Percentiles rank a stretch among this genome's conserved stretches.
Conservation (phyloP, 2,797 vertebrate species). For the Loris lydekkerianus region DNA sequence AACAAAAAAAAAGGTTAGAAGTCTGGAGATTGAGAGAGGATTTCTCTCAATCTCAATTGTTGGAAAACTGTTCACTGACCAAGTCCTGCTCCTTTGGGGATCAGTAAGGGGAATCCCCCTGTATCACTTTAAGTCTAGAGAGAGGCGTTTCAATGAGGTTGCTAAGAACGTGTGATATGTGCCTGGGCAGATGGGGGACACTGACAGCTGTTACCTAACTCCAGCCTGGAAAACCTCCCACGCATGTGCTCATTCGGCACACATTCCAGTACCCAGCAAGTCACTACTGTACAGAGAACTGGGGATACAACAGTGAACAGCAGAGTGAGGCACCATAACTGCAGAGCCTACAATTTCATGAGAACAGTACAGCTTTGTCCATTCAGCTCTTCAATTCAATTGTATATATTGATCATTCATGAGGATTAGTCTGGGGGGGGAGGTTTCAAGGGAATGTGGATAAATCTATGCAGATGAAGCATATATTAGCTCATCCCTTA, state of each 20-base stretch:
- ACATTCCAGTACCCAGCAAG: not conserved
- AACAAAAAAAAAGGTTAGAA: not conserved
- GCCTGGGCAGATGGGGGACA: no score
- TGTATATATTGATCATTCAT: not conserved
- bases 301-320: not conserved
- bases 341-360: not conserved
- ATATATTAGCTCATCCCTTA: not conserved
- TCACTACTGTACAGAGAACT: not conserved
- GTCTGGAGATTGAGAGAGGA: not conserved
- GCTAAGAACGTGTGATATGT: not conserved
- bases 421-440: not conserved
- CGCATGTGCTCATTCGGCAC: not conserved
- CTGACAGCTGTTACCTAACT: not conserved
- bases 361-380: not conserved
- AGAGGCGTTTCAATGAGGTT: not conserved
- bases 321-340: accelerated
- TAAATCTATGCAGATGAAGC: not conserved
- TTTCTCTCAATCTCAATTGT: not conserved
- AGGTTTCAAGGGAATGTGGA: not conserved
- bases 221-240: not conserved
- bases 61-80: not conserved
- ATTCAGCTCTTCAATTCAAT: not conserved
- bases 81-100: not conserved
- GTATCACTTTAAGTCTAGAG: not conserved
- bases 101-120: accelerated